Percentiles rank a stretch among this genome's conserved stretches.
Evolutionary conservation across 2,113 vertebrate species (phyloP).

Genomic region (Burhinus bistriatus): DNA sequence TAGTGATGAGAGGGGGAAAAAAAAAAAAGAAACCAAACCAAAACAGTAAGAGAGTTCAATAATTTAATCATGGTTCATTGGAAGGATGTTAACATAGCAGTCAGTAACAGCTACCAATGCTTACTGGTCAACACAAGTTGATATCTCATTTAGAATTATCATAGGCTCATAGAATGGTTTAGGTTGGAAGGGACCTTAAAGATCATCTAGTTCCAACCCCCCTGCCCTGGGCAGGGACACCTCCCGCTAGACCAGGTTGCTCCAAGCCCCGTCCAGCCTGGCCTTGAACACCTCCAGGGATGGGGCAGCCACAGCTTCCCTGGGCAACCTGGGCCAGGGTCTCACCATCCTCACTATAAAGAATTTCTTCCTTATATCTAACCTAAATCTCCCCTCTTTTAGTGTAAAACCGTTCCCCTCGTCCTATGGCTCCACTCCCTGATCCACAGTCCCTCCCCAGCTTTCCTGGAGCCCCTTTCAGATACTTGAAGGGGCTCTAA

Average conservation of each 20-base stretch:
- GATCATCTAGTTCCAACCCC: rapidly evolving
- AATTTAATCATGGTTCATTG: background rate
- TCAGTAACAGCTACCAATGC: background rate
- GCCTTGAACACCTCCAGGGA: background rate
- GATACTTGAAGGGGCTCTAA: too few species aligned
- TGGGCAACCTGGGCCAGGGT: background rate
- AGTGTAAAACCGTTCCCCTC: too few species aligned
- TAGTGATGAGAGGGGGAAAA: background rate
- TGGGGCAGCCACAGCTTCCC: background rate
- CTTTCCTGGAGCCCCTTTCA: too few species aligned
- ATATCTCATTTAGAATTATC: too few species aligned
- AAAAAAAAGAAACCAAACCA: background rate
- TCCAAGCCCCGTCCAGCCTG: background rate
- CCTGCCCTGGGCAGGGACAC: background rate
- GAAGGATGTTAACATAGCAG: background rate
- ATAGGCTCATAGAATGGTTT: too few species aligned
- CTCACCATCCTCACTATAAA: background rate
- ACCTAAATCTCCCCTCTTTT: too few species aligned
- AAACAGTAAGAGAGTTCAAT: background rate
- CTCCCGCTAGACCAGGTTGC: background rate
- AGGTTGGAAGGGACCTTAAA: background rate
- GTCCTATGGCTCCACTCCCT: too few species aligned
- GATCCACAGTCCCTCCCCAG: too few species aligned
- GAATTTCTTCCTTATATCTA: too few species aligned
- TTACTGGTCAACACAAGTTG: background rate